phyloP scores from a whole-genome alignment of 92 coral and sea anemone species.

The Micromussa lordhowensis region DNA sequence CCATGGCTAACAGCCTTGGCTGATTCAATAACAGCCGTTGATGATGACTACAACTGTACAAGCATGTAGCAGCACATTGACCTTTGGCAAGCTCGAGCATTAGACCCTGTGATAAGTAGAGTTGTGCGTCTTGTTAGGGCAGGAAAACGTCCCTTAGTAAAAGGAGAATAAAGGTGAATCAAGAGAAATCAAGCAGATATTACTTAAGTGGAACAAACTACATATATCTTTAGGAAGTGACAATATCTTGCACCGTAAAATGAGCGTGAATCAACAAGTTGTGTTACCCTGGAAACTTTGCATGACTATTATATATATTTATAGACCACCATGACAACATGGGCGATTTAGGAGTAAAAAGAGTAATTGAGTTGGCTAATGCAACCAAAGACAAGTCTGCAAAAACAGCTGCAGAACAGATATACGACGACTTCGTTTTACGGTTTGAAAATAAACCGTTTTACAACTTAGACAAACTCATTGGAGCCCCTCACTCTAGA shows the following conservation, averaged over 20 bases:
- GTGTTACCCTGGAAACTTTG: no score
- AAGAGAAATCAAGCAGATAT: background rate
- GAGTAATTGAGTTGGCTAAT: no score
- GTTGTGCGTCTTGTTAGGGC: constrained; percentile 23
- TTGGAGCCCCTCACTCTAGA: no score
- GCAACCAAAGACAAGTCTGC: no score
- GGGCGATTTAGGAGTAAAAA: no score
- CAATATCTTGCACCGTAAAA: background rate
- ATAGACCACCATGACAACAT: constrained; percentile 12
- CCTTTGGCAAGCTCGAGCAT: constrained; percentile 12
- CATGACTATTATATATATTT: background rate
- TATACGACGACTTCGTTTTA: no score
- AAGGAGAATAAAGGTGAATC: constrained; percentile 6
- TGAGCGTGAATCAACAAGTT: no score
- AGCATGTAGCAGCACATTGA: background rate
- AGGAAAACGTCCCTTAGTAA: constrained; percentile 17
- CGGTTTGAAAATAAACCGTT: no score
- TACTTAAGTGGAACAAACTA: constrained; percentile 6
- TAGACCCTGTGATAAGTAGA: constrained; percentile 21
- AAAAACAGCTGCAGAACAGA: no score
- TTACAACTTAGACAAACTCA: no score
- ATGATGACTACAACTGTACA: background rate
- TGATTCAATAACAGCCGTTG: no score
- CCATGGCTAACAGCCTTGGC: constrained; percentile 48
- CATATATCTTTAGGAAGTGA: background rate